Evolutionary conservation across 2,797 vertebrate species (phyloP).

Genomic region (Anisognathus igniventris): DNA sequence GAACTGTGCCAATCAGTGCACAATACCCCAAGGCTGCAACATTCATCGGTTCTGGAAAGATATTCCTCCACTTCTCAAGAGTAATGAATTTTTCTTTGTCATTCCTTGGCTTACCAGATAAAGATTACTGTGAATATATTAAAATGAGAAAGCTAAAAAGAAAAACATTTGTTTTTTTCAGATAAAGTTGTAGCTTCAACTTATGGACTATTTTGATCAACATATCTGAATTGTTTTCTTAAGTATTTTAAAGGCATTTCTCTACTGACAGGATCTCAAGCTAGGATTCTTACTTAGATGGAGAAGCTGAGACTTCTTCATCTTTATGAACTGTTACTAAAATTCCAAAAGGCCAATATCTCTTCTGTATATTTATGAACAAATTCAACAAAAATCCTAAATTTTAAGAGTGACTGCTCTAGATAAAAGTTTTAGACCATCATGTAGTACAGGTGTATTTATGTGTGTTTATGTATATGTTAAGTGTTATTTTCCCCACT

Average conservation of each 20-base stretch:
- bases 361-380: background rate
- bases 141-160: background rate
- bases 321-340: background rate
- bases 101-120: background rate
- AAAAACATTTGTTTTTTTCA: background rate
- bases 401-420: background rate
- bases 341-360: background rate
- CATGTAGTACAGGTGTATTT: background rate
- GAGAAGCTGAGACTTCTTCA: background rate
- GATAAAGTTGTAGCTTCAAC: background rate
- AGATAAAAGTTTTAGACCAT: background rate
- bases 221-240: background rate
- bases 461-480: fast-evolving
- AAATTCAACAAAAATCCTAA: background rate
- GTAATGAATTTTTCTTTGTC: background rate
- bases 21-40: background rate
- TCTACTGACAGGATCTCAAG: background rate
- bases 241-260: background rate
- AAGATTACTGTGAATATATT: background rate
- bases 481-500: background rate
- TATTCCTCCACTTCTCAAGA: background rate
- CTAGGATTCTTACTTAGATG: background rate
- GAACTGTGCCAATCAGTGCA: background rate
- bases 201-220: background rate
- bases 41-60: background rate